Percentiles rank a stretch among this genome's conserved stretches.
These are phyloP conservation scores for Apoderus coryli DNA, from an alignment of 2,888 invertebrate species.

Conservation along the genomic window DNA sequence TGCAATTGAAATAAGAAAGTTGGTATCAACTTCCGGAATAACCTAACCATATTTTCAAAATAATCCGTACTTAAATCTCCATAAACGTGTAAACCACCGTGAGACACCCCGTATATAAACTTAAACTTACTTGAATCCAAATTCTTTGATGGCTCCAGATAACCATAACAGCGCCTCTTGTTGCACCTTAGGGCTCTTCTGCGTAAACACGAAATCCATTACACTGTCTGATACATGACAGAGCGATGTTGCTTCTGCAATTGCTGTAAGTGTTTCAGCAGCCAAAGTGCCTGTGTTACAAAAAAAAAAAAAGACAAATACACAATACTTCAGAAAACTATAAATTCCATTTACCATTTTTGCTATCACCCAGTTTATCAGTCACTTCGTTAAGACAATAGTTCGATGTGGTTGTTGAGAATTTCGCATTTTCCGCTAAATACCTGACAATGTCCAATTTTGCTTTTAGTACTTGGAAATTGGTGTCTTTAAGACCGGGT, in stretches of 20 bases:
- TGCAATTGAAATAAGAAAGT: no score
- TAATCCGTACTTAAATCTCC: background rate
- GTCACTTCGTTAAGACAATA: conserved; percentile 65
- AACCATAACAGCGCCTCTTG: conserved; percentile 76
- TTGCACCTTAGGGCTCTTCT: conserved; percentile 86
- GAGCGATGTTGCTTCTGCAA: conserved; percentile 65
- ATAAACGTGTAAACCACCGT: conserved; percentile 2
- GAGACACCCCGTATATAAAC: conserved; percentile 1
- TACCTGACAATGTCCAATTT: conserved; percentile 66
- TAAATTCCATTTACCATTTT: no score
- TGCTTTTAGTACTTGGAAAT: conserved; percentile 79
- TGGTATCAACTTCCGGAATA: no score
- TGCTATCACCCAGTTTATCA: conserved; percentile 73
- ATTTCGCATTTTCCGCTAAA: conserved; percentile 59
- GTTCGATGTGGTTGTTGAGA: conserved; percentile 58
- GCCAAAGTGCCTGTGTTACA: conserved; percentile 48
- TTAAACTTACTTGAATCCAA: conserved; percentile 62
- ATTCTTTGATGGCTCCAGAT: conserved; percentile 62
- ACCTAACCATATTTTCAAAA: conserved; percentile 8
- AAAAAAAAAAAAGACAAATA: no score
- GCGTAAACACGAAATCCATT: conserved; percentile 59
- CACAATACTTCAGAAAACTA: no score
- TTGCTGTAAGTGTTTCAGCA: conserved; percentile 53
- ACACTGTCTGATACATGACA: conserved; percentile 60
- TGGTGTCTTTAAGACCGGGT: conserved; percentile 80